Evolutionary conservation across 2,113 vertebrate species (phyloP).

Genomic region (Malaclemys terrapin): DNA sequence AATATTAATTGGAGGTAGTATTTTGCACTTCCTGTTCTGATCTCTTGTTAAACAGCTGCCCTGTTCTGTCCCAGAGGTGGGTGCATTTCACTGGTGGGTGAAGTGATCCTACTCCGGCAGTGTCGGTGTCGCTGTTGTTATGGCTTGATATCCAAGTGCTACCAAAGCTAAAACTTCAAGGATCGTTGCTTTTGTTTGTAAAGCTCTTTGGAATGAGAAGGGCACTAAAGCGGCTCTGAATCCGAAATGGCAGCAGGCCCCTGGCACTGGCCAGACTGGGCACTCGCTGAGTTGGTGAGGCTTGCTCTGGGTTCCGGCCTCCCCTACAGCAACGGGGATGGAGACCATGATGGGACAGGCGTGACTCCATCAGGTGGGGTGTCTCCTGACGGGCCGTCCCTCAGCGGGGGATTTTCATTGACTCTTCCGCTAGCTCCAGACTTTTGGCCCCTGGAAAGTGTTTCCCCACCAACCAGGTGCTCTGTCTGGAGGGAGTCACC

Average conservation of each 20-base stretch:
- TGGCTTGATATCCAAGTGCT: neutral
- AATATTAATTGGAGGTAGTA: neutral
- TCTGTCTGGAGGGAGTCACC: neutral
- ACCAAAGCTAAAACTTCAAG: neutral
- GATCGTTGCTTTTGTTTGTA: neutral
- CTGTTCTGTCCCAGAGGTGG: neutral
- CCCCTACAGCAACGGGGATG: too few species aligned
- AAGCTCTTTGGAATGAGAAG: neutral
- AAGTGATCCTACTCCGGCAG: neutral
- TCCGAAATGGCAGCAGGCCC: neutral
- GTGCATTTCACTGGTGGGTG: too few species aligned
- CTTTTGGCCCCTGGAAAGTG: neutral
- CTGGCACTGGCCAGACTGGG: too few species aligned
- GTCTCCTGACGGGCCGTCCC: neutral
- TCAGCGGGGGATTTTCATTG: neutral
- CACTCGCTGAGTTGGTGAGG: too few species aligned
- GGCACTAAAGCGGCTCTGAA: neutral
- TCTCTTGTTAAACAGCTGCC: neutral
- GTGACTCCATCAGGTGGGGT: too few species aligned
- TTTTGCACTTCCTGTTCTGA: neutral
- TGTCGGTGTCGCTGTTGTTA: neutral
- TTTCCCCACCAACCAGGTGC: neutral
- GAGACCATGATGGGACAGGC: too few species aligned
- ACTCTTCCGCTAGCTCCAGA: neutral
- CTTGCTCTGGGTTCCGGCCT: neutral